These are phyloP conservation scores for Benthosema pterotum DNA, from an alignment of 2,797 vertebrate species.

Conservation along the genomic window DNA sequence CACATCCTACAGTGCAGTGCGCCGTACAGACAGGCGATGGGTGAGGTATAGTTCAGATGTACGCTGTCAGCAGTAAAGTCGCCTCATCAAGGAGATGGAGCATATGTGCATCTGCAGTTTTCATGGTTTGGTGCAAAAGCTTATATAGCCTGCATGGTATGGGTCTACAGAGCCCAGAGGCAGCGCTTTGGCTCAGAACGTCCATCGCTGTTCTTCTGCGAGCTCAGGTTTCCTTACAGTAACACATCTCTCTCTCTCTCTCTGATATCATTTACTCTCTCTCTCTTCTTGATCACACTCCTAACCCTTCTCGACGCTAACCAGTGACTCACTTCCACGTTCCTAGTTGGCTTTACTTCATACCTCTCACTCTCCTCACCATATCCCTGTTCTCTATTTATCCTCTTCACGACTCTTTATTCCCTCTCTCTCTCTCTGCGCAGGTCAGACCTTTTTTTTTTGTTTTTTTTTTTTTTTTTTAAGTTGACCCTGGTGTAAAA, in stretches of 20 bases:
- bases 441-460: background rate
- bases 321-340: slow-evolving; percentile 4
- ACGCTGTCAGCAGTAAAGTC: too few species aligned
- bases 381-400: too few species aligned
- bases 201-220: background rate
- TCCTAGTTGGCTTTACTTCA: slow-evolving; percentile 28
- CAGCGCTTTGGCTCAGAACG: slow-evolving; percentile 4
- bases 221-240: background rate
- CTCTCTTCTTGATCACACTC: background rate
- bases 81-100: too few species aligned
- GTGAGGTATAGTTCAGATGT: too few species aligned
- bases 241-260: background rate
- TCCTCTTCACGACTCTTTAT: too few species aligned
- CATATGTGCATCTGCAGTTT: too few species aligned
- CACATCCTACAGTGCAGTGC: too few species aligned
- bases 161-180: too few species aligned
- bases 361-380: background rate
- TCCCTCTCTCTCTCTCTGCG: slow-evolving; percentile 1
- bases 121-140: too few species aligned
- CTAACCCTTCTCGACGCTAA: too few species aligned
- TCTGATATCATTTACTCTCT: background rate
- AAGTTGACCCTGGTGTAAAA: slow-evolving; percentile 51
- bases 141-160: too few species aligned
- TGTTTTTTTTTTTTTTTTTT: slow-evolving; percentile 38
- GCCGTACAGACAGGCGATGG: too few species aligned